phyloP scores from a whole-genome alignment of 2,888 invertebrate genomes.

The Machimus atricapillus region DNA sequence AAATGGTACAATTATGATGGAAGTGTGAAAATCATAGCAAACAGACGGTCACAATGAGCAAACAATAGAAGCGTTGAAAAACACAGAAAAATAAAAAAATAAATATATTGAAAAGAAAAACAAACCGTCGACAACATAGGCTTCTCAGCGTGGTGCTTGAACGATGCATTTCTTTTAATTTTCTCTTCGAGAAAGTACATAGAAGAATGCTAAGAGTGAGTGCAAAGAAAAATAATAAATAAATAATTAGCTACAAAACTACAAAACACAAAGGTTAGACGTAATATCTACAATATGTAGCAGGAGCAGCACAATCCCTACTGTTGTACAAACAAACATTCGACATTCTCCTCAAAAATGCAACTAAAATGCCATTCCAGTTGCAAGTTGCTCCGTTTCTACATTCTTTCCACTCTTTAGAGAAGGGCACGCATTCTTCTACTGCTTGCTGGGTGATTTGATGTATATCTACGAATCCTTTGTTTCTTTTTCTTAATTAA shows the following conservation, averaged over 20 bases:
- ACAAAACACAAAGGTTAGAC: neutral
- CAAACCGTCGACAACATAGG: constrained; percentile 23
- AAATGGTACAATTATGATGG: neutral
- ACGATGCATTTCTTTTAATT: constrained; percentile 20
- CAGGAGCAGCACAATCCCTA: neutral
- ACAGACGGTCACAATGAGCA: neutral
- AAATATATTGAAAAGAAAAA: constrained; percentile 8
- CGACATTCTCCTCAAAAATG: constrained; percentile 1
- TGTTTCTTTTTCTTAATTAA: neutral
- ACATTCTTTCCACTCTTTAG: neutral
- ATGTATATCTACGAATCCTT: neutral
- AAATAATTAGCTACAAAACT: constrained; percentile 5
- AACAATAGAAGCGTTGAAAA: neutral
- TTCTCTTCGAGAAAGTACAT: constrained; percentile 8
- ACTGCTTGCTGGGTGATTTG: neutral
- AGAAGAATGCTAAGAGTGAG: constrained; percentile 15
- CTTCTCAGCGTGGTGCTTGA: constrained; percentile 17
- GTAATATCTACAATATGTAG: neutral
- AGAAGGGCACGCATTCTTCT: neutral
- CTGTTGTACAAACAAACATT: neutral
- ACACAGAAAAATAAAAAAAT: neutral
- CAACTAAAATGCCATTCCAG: neutral
- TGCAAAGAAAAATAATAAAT: neutral
- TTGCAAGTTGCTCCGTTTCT: neutral
- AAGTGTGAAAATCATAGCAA: neutral